Conservation (phyloP, 2,888 invertebrate species). For the Linnaemya tessellans region DNA sequence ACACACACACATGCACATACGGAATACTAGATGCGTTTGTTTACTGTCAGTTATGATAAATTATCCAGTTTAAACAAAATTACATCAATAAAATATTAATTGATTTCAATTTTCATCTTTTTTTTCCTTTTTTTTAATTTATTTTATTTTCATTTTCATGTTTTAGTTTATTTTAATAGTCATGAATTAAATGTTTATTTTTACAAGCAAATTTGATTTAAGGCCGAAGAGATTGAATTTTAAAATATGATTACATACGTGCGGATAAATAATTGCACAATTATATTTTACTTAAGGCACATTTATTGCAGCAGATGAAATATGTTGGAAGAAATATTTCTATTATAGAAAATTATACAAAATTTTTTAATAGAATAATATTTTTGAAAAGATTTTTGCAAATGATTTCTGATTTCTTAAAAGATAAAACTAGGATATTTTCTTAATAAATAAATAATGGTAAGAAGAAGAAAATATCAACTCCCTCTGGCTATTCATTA, state of each 20-base stretch:
- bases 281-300: neutral
- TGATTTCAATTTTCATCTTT: conserved; percentile 49
- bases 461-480: no score
- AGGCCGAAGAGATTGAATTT: conserved; percentile 8
- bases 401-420: no score
- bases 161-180: conserved; percentile 27
- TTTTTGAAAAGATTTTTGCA: no score
- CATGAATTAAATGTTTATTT: conserved; percentile 39
- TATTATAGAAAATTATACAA: neutral
- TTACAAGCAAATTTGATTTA: conserved; percentile 37
- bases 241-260: neutral
- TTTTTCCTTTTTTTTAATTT: neutral
- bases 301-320: neutral
- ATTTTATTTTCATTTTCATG: conserved; percentile 12
- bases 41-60: conserved; percentile 52
- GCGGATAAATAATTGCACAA: conserved; percentile 1
- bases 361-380: no score
- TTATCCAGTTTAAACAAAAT: conserved; percentile 55
- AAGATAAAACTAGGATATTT: no score
- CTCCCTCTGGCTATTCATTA: no score
- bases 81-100: conserved; percentile 56
- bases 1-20: neutral
- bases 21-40: neutral
- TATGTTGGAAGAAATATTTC: neutral
- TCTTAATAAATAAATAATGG: no score